Conservation (phyloP, 2,113 vertebrate genomes). For the Tamias sibiricus region DNA sequence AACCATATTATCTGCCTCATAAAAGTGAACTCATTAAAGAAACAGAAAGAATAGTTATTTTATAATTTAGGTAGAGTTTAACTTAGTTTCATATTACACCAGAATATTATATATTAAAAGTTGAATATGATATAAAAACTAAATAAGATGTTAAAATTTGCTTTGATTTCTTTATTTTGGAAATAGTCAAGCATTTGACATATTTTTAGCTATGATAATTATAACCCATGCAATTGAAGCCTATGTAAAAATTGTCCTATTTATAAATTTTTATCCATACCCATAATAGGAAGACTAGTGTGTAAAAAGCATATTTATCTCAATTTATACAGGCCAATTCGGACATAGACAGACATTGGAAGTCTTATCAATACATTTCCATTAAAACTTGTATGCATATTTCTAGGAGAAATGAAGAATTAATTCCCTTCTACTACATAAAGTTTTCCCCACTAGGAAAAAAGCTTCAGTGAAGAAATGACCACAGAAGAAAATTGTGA, state of each 20-base stretch:
- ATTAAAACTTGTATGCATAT: not conserved
- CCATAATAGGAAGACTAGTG: not conserved
- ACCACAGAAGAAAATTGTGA: not conserved
- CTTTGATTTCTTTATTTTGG: slow-evolving; percentile 58
- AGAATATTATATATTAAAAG: slow-evolving; percentile 28
- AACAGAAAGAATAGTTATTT: slow-evolving; percentile 29
- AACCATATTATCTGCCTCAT: not conserved
- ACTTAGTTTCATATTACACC: slow-evolving; percentile 39
- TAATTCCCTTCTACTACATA: not conserved
- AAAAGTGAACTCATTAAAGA: slow-evolving; percentile 41
- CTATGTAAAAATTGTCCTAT: slow-evolving; percentile 51
- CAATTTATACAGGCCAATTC: not conserved
- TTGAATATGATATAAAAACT: slow-evolving; percentile 46
- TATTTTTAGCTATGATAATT: slow-evolving; percentile 57
- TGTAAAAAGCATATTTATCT: not conserved
- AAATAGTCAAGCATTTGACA: slow-evolving; percentile 29
- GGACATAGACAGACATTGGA: not conserved
- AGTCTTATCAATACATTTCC: not conserved
- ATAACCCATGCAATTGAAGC: not conserved
- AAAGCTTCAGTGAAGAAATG: not conserved
- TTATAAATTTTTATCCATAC: not conserved
- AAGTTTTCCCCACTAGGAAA: not conserved
- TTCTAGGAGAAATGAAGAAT: slow-evolving; percentile 8
- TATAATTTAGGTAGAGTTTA: slow-evolving; percentile 23
- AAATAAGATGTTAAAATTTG: slow-evolving; percentile 54